phyloP scores from a whole-genome alignment of 2,113 vertebrate genomes.

The Coptodon bakossiorum region DNA sequence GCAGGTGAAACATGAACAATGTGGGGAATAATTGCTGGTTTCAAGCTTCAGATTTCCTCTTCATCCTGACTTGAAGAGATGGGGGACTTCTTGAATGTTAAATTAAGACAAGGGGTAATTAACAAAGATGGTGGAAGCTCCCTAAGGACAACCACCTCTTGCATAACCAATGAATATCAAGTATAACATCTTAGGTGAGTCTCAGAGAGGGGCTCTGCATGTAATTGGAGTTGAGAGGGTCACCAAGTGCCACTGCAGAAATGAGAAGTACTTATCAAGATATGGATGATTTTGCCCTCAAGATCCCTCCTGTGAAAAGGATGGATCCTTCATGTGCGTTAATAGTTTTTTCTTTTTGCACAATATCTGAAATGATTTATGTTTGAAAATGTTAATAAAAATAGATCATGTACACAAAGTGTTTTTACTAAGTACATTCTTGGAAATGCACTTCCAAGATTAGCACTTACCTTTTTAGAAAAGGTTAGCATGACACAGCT shows the following conservation, averaged over 20 bases:
- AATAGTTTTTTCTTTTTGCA: neutral
- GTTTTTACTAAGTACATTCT: neutral
- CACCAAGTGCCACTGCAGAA: neutral
- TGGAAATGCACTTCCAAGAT: neutral
- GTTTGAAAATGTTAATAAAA: neutral
- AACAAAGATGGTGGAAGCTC: constrained; percentile 22
- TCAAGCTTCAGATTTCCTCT: neutral
- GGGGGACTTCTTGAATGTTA: neutral
- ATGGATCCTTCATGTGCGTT: neutral
- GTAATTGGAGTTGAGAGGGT: constrained; percentile 43
- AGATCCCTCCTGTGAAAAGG: neutral
- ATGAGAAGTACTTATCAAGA: constrained; percentile 16
- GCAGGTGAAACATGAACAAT: constrained; percentile 12
- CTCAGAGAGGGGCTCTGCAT: neutral
- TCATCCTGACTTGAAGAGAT: neutral
- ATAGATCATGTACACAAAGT: neutral
- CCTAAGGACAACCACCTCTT: neutral
- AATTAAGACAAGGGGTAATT: constrained; percentile 40
- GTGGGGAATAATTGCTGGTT: constrained; percentile 21
- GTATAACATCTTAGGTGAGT: constrained; percentile 8
- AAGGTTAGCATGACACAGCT: neutral
- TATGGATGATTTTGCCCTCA: neutral
- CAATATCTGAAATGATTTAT: rapidly evolving
- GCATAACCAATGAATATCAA: neutral
- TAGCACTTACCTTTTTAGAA: neutral